These are phyloP conservation scores for Catocala sponsa DNA, from an alignment of 2,888 invertebrate genomes.

Conservation along the genomic window DNA sequence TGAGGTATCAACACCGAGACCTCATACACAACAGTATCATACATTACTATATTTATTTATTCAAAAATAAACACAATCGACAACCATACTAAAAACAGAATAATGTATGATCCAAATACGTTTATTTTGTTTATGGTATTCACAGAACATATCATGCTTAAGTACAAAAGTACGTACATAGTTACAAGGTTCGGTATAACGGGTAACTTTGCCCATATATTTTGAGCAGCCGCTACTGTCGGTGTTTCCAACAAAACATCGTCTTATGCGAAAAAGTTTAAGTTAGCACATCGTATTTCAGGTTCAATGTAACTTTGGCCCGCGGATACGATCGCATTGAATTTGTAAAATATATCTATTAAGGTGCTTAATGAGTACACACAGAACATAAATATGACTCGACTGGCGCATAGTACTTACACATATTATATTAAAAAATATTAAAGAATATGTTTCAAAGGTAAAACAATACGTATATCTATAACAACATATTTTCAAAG, in stretches of 20 bases:
- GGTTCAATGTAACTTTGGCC: neutral
- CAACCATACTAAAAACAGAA: no score
- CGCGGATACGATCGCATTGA: neutral
- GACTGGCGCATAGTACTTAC: no score
- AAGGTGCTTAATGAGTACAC: no score
- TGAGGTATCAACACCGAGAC: no score
- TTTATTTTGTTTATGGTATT: conserved; percentile 5
- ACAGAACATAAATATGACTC: no score
- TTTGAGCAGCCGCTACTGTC: conserved; percentile 23
- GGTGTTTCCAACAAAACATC: conserved; percentile 31
- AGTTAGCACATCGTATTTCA: conserved; percentile 20
- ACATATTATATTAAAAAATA: no score
- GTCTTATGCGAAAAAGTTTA: conserved; percentile 28
- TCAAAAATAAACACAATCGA: no score
- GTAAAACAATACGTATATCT: no score
- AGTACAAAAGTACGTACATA: conserved; percentile 9
- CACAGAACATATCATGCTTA: conserved; percentile 5
- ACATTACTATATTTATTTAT: no score
- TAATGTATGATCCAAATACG: neutral
- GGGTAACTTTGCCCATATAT: conserved; percentile 42
- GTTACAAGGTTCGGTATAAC: conserved; percentile 13
- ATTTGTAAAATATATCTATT: neutral
- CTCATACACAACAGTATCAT: no score
- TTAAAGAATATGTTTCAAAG: no score
- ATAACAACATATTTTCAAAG: no score